Percentiles rank a stretch among this genome's conserved stretches.
Conservation (phyloP, 2,888 invertebrate species). For the Zelleria hepariella region DNA sequence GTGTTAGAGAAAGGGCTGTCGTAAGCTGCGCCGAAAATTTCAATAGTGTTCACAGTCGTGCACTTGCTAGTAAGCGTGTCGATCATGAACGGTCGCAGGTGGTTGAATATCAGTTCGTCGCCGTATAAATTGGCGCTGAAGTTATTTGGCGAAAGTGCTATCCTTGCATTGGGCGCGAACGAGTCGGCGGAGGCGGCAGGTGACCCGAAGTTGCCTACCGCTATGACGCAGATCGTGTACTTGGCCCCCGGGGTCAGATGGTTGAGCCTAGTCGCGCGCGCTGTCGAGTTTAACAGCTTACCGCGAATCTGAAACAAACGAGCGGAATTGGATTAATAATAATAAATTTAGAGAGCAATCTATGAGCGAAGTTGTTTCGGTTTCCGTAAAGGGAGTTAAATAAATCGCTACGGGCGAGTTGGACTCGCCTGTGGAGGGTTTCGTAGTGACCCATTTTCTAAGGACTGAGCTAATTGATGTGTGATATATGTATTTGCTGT, state of each 20-base stretch:
- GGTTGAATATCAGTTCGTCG: constrained; percentile 71
- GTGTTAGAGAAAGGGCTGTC: constrained; percentile 73
- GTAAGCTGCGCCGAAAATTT: constrained; percentile 76
- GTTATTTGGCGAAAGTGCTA: constrained; percentile 52
- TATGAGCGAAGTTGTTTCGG: not conserved
- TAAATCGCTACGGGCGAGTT: too few relatives aligned
- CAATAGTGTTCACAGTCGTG: constrained; percentile 81
- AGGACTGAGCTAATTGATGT: too few relatives aligned
- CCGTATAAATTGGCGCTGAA: constrained; percentile 61
- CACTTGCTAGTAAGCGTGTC: constrained; percentile 84
- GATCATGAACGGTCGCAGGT: constrained; percentile 54
- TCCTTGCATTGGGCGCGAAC: constrained; percentile 64
- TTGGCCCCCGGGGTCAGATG: constrained; percentile 84
- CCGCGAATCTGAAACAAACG: constrained; percentile 76
- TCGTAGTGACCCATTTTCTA: constrained; percentile 18
- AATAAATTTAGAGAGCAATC: not conserved
- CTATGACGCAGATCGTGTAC: constrained; percentile 90
- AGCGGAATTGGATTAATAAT: not conserved
- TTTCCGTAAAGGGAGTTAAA: not conserved
- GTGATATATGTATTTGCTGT: too few relatives aligned
- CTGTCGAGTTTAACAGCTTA: constrained; percentile 79
- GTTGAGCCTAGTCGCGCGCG: constrained; percentile 80
- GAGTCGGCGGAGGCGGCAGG: constrained; percentile 47
- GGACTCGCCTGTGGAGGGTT: constrained; percentile 18
- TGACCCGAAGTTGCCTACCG: constrained; percentile 78